Evolutionary conservation across 1,140 invertebrate species (phyloP).

Genomic region (Cherax destructor): DNA sequence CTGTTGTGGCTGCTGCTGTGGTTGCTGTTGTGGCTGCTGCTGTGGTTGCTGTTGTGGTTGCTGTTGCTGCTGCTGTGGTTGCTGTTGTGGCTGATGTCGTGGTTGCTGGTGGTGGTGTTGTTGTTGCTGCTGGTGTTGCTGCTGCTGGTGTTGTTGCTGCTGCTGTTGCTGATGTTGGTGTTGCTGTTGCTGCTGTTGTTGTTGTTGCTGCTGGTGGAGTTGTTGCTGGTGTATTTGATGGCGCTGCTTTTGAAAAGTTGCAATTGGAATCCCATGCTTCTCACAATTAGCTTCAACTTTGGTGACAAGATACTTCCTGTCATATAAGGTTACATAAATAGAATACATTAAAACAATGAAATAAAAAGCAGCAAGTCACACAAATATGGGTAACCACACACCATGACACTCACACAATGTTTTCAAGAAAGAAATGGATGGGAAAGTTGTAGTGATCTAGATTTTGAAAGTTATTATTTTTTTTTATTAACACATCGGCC

Average conservation of each 20-base stretch:
- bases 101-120: constrained; percentile 30
- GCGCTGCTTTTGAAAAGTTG: constrained; percentile 25
- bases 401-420: neutral
- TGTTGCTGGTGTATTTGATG: constrained; percentile 46
- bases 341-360: neutral
- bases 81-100: constrained; percentile 14
- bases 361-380: neutral
- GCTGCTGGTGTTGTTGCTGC: constrained; percentile 25
- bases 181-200: constrained; percentile 44
- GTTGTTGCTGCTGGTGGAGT: constrained; percentile 27
- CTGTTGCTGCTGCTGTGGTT: constrained; percentile 26
- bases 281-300: constrained; percentile 53
- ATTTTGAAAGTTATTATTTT: too few relatives aligned
- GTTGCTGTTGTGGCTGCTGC: constrained; percentile 9
- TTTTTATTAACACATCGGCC: too few relatives aligned
- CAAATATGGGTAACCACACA: neutral
- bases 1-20: neutral
- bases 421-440: too few relatives aligned
- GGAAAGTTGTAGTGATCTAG: too few relatives aligned
- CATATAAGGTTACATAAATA: neutral
- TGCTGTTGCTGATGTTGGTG: constrained; percentile 27
- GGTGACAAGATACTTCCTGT: constrained; percentile 54
- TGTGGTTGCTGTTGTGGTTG: constrained; percentile 35
- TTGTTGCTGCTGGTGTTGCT: constrained; percentile 10
- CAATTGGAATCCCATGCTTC: constrained; percentile 35